Evolutionary conservation across 2,888 invertebrate genomes (phyloP), one percentile per base, ranked within the genome.

Genomic region (Sphecodes monilicornis): DNA sequence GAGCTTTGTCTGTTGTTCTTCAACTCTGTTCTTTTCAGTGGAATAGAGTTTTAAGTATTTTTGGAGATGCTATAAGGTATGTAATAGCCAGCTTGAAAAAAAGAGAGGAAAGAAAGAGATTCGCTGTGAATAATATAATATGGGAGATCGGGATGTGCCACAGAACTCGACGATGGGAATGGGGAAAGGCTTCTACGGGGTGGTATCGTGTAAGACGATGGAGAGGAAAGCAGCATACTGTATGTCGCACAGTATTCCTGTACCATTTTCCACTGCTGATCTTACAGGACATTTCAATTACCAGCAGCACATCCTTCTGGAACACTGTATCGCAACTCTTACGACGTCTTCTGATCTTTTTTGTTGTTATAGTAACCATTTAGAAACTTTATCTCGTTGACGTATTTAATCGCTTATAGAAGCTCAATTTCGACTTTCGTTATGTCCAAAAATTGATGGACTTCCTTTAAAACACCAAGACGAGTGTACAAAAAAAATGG

Each of bases 121-220:
- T 92, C 90, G 87, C 90, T 78, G 88, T 86, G 86, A 90, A 92
- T 93, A 93, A 93, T 93, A 93, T 91, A 92, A 93, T 93, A 92
- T 90, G 91, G 92, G 91, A 90, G 91, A 91, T 91, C 89, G 89
- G 90, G 91, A 90, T 90, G 86, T 90, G 90, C 87, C 88, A 82
- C 89, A 86, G 89, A 90, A 89, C 84, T 75, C 76, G 57, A 68
- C 43, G 76, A 85, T 73, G 72, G 78, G 29, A 84, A 78, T 57
- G 80, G 69, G 54, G 50, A 79, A 72, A 71, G 75, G 60, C 74
- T 68, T 72, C 64, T 57, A 69, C 43, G 66, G 74, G 88, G 78
- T 82, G 79, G 84, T 78, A 86, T 76, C 76, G 79, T 70, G 84
- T 50, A 68, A 77, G 76, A 72, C 74, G 84, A 82, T 69, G 82